Evolutionary conservation across 1,140 invertebrate genomes (phyloP), one percentile per base, ranked within the genome.

Genomic region (Euwallacea similis): DNA sequence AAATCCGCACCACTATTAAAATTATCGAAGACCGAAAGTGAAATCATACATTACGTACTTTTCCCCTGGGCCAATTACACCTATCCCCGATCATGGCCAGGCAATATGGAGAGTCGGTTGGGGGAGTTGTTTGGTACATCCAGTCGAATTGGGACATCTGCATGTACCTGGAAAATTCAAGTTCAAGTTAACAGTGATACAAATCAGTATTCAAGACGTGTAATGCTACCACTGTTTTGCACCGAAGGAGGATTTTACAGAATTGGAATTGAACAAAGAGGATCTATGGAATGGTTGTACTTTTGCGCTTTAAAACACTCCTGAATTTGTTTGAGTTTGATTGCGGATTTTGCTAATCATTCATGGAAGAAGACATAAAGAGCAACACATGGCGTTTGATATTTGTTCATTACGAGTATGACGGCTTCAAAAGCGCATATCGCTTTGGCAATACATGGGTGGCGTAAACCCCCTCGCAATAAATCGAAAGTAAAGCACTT

Each of bases 51-150:
- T 33, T 33, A 64, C 58, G 59, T 75, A 80, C 80, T 67, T 81
- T 81, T 58, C 93, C 93, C 66, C 93, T 84, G 0, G 94, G 93
- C 93, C 93, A 95, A 80, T 93, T 93, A 77, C 93, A 95, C 41
- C 91, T 85, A 79, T 93, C 91, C 0, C 89, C 91, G 44, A 89
- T 87, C 92, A 94, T 94, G 0, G 90, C 92, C 60, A 92, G 85
- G 76, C 92, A 94, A 79, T 93, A 93, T 1, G 88, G 86, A 7
- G 89, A 88, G 67, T 88, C 86, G 3, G 84, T 85, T 65, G 91
- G 93, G 0, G 94, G 93, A 7, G 90, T 89, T 8, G 95, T 97
- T 82, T 93, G 89, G 81, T 94, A 97, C 81, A 94, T 90, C 96
- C 96, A 98, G 83, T 98, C 96, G 76, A 95, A 83, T 7, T 93